A percentile compares a stretch with the other conserved stretches of the same genome.
Conservation (phyloP, 2,113 vertebrate species). For the Cynoglossus semilaevis region DNA sequence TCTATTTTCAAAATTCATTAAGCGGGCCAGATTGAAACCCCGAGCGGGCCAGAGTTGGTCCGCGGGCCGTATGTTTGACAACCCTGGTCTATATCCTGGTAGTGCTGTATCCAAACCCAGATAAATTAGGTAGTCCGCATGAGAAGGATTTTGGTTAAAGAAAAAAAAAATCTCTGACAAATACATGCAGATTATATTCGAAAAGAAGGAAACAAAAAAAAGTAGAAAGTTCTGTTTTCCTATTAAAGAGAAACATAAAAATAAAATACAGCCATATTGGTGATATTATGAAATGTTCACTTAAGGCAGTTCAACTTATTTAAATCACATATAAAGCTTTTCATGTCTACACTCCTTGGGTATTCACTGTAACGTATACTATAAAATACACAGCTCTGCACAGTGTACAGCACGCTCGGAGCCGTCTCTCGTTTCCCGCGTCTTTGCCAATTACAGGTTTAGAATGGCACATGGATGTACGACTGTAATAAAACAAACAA, state of each 20-base stretch:
- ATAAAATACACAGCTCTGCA: slow-evolving; percentile 4
- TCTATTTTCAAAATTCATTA: too few species aligned
- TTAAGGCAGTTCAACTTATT: slow-evolving; percentile 56
- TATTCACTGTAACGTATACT: slow-evolving; percentile 19
- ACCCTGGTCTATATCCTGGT: too few species aligned
- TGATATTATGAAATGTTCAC: slow-evolving; percentile 33
- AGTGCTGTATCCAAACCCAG: too few species aligned
- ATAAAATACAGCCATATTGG: slow-evolving; percentile 12
- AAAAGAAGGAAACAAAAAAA: too few species aligned
- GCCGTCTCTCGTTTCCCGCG: slow-evolving; percentile 22
- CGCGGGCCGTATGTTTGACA: too few species aligned
- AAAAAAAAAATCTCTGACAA: too few species aligned
- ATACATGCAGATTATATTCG: too few species aligned
- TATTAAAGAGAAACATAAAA: slow-evolving; percentile 5
- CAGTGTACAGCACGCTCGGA: slow-evolving; percentile 32
- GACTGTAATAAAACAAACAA: slow-evolving; percentile 32
- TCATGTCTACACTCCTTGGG: slow-evolving; percentile 21
- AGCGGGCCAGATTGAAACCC: too few species aligned
- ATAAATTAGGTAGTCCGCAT: too few species aligned
- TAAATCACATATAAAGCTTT: slow-evolving; percentile 43
- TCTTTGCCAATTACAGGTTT: slow-evolving; percentile 44
- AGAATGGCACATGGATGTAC: slow-evolving; percentile 42
- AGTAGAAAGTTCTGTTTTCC: neutral
- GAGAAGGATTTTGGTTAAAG: too few species aligned
- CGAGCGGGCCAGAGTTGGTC: too few species aligned